Percentiles rank a stretch among this genome's conserved stretches.
Conservation (phyloP, 2,888 invertebrate species). For the Cyclophora punctaria region DNA sequence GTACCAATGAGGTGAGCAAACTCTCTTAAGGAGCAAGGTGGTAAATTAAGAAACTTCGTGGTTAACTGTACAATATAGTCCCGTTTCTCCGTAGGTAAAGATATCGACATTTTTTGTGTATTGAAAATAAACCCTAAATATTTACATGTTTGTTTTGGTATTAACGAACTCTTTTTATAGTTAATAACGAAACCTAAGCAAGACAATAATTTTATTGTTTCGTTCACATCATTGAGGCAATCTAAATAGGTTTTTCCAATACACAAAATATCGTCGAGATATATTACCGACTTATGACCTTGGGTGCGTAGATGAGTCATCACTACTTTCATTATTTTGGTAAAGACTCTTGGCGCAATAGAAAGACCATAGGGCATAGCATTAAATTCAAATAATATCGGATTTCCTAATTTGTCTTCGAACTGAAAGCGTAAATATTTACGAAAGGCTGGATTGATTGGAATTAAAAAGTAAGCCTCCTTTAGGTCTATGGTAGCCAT, state of each 20-base stretch:
- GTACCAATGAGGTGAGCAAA: conserved; percentile 14
- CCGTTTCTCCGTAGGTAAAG: conserved; percentile 9
- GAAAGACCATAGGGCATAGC: conserved; percentile 1
- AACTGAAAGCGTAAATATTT: background rate
- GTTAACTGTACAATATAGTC: conserved; percentile 4
- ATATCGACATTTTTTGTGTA: conserved; percentile 1
- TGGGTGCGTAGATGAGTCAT: background rate
- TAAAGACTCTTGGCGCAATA: background rate
- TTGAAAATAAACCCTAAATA: conserved; percentile 13
- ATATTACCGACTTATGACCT: background rate
- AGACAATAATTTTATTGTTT: background rate
- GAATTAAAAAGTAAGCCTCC: too few relatives aligned
- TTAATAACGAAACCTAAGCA: conserved; percentile 10
- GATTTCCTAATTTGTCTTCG: background rate
- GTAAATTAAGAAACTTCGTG: conserved; percentile 4
- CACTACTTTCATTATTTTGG: conserved; percentile 2
- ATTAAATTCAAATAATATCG: background rate
- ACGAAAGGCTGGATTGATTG: too few relatives aligned
- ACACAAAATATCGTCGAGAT: conserved; percentile 3
- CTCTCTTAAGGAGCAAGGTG: conserved; percentile 5
- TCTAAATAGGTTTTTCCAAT: background rate
- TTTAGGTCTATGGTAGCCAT: background rate
- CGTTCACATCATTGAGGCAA: background rate
- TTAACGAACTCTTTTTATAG: conserved; percentile 8
- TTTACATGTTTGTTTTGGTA: conserved; percentile 5